Evolutionary conservation across 2,797 vertebrate genomes (phyloP).

Genomic region (Florisuga fusca): DNA sequence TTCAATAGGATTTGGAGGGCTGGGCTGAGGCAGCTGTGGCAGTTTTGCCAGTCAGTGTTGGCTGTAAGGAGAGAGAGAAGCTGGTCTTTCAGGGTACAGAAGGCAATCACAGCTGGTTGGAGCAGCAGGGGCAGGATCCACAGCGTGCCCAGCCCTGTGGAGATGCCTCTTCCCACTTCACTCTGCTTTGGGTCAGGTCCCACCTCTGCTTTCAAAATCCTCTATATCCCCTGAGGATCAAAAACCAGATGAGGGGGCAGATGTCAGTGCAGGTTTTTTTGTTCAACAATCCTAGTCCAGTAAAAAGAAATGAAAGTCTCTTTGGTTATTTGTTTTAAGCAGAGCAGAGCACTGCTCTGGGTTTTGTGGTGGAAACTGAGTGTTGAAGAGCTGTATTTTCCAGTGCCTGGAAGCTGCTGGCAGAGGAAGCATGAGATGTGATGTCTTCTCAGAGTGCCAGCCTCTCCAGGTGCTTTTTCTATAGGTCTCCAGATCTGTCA

Average conservation of each 20-base stretch:
- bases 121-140: neutral
- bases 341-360: neutral
- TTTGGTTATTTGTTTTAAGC: conserved; percentile 35
- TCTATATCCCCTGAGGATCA: neutral
- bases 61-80: neutral
- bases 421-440: neutral
- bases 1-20: neutral
- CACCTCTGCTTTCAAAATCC: neutral
- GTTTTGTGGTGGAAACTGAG: neutral
- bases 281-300: neutral
- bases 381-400: conserved; percentile 48
- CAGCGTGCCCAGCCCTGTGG: neutral
- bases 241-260: neutral
- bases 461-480: neutral
- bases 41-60: neutral
- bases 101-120: neutral
- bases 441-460: neutral
- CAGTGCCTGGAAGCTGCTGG: neutral
- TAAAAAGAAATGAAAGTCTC: conserved; percentile 44
- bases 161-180: neutral
- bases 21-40: neutral
- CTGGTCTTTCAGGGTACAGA: accelerated
- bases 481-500: neutral
- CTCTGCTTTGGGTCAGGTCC: neutral
- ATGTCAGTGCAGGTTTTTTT: neutral